A percentile compares a stretch with the other conserved stretches of the same genome.
Conservation (phyloP, 2,888 invertebrate species). For the Strigamia transsilvanica region DNA sequence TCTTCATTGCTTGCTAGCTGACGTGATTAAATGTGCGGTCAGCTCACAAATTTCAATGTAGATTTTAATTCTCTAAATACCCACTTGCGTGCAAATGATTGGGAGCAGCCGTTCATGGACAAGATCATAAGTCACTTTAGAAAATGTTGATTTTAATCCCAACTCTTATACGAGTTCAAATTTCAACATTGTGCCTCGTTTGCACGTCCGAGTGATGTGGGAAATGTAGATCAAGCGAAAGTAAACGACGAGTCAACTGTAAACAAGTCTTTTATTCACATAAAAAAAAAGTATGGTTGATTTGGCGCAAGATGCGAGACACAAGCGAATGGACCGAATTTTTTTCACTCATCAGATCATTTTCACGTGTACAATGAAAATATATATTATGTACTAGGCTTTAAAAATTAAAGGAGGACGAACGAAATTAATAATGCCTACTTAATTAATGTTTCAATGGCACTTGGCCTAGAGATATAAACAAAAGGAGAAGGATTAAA, state of each 20-base stretch:
- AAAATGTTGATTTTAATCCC: constrained; percentile 32
- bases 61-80: constrained; percentile 35
- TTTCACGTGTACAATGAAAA: too few relatives aligned
- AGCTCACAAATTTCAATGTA: background rate
- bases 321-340: too few relatives aligned
- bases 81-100: constrained; percentile 7
- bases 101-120: constrained; percentile 7
- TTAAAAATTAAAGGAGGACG: constrained; percentile 24
- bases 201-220: too few relatives aligned
- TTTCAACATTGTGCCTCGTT: background rate
- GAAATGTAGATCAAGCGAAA: too few relatives aligned
- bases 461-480: constrained; percentile 16
- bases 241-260: too few relatives aligned
- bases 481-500: constrained; percentile 5
- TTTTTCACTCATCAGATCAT: too few relatives aligned
- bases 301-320: too few relatives aligned
- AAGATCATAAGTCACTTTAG: constrained; percentile 11
- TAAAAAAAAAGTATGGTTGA: too few relatives aligned
- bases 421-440: constrained; percentile 14
- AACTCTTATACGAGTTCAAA: background rate
- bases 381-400: too few relatives aligned
- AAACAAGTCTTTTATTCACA: too few relatives aligned
- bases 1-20: background rate
- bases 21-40: background rate
- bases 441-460: constrained; percentile 36